A percentile compares a stretch with the other conserved stretches of the same genome.
Evolutionary conservation across 2,113 vertebrate species (phyloP).

Genomic region (Myiozetetes cayanensis): DNA sequence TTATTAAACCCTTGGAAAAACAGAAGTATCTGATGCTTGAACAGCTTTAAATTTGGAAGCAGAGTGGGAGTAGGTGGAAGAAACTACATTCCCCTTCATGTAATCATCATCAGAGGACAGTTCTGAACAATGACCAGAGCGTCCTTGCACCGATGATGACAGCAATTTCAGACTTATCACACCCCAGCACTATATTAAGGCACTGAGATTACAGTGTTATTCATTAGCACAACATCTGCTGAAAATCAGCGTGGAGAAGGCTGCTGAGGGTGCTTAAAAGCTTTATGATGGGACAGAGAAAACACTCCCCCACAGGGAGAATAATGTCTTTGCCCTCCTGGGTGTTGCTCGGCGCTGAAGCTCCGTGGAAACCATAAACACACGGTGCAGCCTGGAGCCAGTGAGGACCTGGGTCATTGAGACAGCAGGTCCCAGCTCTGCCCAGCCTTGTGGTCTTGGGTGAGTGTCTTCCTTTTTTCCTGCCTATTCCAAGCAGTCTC

Average conservation of each 20-base stretch:
- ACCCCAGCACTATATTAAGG: conserved; percentile 79
- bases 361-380: rapidly evolving
- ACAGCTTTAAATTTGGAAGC: conserved; percentile 63
- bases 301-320: background rate
- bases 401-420: background rate
- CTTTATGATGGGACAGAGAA: background rate
- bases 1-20: conserved; percentile 37
- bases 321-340: background rate
- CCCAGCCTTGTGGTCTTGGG: background rate
- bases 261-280: conserved; percentile 40
- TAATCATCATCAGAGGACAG: conserved; percentile 72
- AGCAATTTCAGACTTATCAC: conserved; percentile 76
- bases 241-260: conserved; percentile 58
- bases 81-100: conserved; percentile 64
- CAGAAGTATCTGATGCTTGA: background rate
- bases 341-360: rapidly evolving
- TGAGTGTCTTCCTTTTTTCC: background rate
- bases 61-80: conserved; percentile 50
- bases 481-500: background rate
- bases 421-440: background rate
- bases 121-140: conserved; percentile 78
- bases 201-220: conserved; percentile 71
- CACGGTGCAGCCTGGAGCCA: rapidly evolving
- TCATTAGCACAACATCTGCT: conserved; percentile 77
- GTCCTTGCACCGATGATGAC: conserved; percentile 68